Base-by-base conservation (phyloP, 2,113 vertebrate genomes). In the Hucho hucho region DNA sequence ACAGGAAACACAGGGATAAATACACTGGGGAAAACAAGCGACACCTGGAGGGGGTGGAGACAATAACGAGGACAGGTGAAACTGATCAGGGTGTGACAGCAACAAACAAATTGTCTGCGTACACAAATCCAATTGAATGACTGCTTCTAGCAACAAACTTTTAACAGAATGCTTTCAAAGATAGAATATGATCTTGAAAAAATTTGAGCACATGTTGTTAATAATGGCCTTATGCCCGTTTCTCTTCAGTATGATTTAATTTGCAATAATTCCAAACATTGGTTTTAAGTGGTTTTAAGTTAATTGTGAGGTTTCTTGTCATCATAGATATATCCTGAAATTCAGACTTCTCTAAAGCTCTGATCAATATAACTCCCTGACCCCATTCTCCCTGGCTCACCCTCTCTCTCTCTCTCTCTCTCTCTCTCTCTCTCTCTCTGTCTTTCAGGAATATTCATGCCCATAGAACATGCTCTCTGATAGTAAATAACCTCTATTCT, bases 241-340 rank as follows among this genome's bases (percentile, higher is more conserved):
- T 89, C 81, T 86, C 79, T 83, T 85, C 49, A 28, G 83, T 81
- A 79, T 86, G 87, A 92, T 93, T 93, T 91, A 70, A 91, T 90
- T 89, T 89, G n/a, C 80, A 87, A 87, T 88, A 89, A 90, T 87
- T 75, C 80, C 67, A 25, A 87, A 88, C 87, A 91, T 90, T 91
- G 91, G 90, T 92, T 92, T 75, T 90, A 93, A 76, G 74, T 37
- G 56, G 37, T 67, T 81, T 84, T 81, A 90, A 92, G 93, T 88
- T 88, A 89, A 93, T 93, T 93, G 89, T 87, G 83, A 86, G 86
- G 87, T 89, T 88, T 86, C 72, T 83, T 85, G 86, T 90, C 89
- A 81, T 89, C 87, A 81, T 79, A 74, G 88, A 91, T 89, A 87
- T 90, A 86, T 91, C 88, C 89, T 91, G 90, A 91, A 90, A 86